Evolutionary conservation across 1,140 invertebrate species (phyloP), one percentile per base, ranked within the genome.

Genomic region (Cherax quadricarinatus): DNA sequence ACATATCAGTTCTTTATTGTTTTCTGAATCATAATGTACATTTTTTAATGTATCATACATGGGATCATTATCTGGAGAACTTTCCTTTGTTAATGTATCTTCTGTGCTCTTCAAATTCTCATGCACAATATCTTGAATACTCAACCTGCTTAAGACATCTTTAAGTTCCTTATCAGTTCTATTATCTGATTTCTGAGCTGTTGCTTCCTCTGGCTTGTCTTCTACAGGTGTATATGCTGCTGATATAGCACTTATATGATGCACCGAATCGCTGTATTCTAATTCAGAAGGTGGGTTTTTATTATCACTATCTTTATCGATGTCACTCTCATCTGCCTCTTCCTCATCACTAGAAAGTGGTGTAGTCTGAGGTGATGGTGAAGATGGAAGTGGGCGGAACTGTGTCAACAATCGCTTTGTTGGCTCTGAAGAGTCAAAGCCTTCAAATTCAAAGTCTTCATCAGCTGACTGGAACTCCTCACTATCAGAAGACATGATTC

Each of bases 401-500:
- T 30, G n/a, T 30, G n/a, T 75, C 24, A 12, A 12, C 21, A 21
- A 5, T 60, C 57, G 48, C 12, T 60, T 83, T 16, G 49, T 18
- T 30, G 87, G 62, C 18, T 82, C 7, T n/a, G 60, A 21, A n/a
- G 78, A 53, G 5, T 91, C 73, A 21, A 51, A 81, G n/a, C 82
- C 85, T 60, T 93, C 92, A 70, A 82, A 86, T 21, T 93, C 93
- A 53, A 89, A 91, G 3, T 89, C 93, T 51, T 93, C 93, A 88
- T 93, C 93, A 6, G 93, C 93, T n/a, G 93, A 93, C 70, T 88
- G 93, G 84, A 93, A 93, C 41, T 93, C 93, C 70, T 93, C 93
- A 91, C 93, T 93, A 24, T 93, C 93, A 30, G 93, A 93, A 30
- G 93, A 91, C 93, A 93, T 93, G 24, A 73, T 93, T 91, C 86